Evolutionary conservation across 2,888 invertebrate species (phyloP).

Genomic region (Zonitis immaculata): DNA sequence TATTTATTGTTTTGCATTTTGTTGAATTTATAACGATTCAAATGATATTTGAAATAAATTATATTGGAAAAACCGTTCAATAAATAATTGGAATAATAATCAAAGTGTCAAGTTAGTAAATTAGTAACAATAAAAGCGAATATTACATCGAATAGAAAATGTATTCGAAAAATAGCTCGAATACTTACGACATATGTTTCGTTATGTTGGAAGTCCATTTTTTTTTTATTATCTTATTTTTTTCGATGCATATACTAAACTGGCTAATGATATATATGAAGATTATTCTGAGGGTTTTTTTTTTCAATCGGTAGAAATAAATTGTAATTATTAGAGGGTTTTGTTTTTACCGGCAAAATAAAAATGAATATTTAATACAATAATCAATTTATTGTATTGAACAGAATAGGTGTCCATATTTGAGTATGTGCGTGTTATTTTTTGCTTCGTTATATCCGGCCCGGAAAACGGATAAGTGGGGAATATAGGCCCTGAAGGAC

Average conservation of each 20-base stretch:
- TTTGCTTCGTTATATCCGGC: constrained; percentile 10
- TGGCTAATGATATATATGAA: constrained; percentile 28
- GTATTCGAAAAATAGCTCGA: constrained; percentile 19
- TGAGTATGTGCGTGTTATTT: constrained; percentile 5
- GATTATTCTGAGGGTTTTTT: constrained; percentile 33
- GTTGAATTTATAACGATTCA: neutral
- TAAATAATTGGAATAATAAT: constrained; percentile 14
- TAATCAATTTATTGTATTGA: neutral
- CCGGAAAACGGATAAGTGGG: constrained; percentile 22
- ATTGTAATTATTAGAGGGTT: neutral
- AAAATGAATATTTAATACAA: neutral
- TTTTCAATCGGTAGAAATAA: too few relatives aligned
- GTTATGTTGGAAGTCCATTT: constrained; percentile 14
- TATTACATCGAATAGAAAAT: constrained; percentile 19
- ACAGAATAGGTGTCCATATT: constrained; percentile 1
- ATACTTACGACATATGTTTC: constrained; percentile 20
- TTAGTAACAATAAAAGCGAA: constrained; percentile 17
- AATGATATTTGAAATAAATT: constrained; percentile 3
- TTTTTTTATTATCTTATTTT: constrained; percentile 16
- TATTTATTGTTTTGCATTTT: too few relatives aligned
- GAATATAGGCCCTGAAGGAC: constrained; percentile 21
- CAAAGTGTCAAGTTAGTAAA: constrained; percentile 13
- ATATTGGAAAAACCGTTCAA: constrained; percentile 1
- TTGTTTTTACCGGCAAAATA: too few relatives aligned
- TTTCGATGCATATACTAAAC: neutral